Conservation (phyloP, 2,113 vertebrate genomes). For the Bettongia penicillata region DNA sequence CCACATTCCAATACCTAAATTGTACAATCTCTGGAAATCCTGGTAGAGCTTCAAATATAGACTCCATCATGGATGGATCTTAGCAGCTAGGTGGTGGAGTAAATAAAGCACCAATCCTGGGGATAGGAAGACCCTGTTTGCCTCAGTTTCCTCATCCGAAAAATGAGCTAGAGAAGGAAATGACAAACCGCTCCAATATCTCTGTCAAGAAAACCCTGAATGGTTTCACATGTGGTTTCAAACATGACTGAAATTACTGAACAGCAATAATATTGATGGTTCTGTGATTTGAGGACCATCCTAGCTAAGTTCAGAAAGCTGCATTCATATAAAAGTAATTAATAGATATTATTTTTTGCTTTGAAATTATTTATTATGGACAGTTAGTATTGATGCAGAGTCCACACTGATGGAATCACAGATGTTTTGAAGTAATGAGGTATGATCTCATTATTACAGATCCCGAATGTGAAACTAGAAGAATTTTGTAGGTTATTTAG, state of each 20-base stretch:
- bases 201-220: background rate
- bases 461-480: background rate
- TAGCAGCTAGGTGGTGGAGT: background rate
- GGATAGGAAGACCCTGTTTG: no score
- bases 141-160: background rate
- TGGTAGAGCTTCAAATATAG: background rate
- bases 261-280: background rate
- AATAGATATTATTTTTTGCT: background rate
- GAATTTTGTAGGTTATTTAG: background rate
- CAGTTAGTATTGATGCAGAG: background rate
- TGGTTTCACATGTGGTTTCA: background rate
- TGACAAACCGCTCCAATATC: background rate
- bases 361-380: background rate
- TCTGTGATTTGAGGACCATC: background rate
- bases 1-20: background rate
- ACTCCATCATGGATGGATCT: background rate
- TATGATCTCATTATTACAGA: background rate
- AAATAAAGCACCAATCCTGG: background rate
- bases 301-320: background rate
- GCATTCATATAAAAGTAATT: background rate
- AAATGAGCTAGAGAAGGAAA: background rate
- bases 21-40: background rate
- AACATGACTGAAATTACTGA: background rate
- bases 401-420: background rate
- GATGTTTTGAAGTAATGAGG: background rate